Evolutionary conservation across 2,113 vertebrate species (phyloP).

Genomic region (Pycnonotus jocosus): DNA sequence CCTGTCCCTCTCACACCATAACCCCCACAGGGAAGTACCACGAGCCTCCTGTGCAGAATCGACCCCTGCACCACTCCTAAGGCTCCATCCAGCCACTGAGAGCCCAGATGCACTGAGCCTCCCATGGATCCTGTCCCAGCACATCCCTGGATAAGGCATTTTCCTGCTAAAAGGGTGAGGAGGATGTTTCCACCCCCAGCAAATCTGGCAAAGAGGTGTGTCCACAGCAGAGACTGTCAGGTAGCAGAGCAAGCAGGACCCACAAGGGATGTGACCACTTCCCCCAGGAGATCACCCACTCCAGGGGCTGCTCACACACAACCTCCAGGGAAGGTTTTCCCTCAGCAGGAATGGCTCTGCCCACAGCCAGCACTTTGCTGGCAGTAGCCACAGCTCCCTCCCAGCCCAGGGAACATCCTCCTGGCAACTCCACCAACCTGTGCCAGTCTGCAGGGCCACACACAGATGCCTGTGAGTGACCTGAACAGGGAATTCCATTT

Average conservation of each 20-base stretch:
- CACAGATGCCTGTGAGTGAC: not conserved
- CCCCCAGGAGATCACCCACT: not conserved
- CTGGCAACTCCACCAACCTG: not conserved
- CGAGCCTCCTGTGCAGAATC: not conserved
- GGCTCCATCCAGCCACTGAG: not conserved
- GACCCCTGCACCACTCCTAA: not conserved
- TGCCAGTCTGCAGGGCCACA: not conserved
- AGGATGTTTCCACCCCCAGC: not conserved
- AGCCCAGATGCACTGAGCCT: not conserved
- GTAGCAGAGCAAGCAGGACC: not conserved
- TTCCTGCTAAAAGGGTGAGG: not conserved
- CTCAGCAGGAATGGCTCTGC: not conserved
- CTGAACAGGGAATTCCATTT: not conserved
- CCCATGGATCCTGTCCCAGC: not conserved
- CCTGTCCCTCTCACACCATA: rapidly evolving
- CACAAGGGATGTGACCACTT: not conserved
- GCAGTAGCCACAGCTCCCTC: not conserved
- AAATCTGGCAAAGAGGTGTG: not conserved
- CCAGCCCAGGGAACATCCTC: not conserved
- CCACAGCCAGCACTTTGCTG: not conserved
- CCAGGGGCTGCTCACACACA: not conserved
- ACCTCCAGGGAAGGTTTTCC: not conserved
- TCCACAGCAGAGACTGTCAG: not conserved
- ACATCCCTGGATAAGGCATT: not conserved
- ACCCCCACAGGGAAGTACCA: not conserved